Conservation (phyloP, 2,113 vertebrate species). For the Anas platyrhynchos region DNA sequence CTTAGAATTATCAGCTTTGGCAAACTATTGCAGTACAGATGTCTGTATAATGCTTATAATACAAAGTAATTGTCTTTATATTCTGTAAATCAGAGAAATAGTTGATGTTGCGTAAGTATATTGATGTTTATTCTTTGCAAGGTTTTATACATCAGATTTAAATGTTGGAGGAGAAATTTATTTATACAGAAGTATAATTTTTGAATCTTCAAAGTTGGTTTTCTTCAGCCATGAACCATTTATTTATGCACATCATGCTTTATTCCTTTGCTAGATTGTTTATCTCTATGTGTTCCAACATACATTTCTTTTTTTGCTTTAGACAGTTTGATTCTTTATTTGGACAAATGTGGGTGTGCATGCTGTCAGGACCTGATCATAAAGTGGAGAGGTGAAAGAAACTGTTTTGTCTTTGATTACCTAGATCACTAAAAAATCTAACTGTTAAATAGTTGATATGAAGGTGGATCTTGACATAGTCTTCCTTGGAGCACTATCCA, state of each 20-base stretch:
- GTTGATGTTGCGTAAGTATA: constrained; percentile 4
- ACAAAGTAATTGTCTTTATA: constrained; percentile 24
- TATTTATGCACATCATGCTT: constrained; percentile 33
- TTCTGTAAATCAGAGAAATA: constrained; percentile 3
- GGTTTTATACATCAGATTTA: constrained; percentile 35
- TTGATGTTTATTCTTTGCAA: constrained; percentile 48
- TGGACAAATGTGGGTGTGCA: neutral
- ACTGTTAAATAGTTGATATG: neutral
- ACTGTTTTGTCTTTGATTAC: neutral
- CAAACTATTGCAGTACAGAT: neutral
- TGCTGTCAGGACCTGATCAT: neutral
- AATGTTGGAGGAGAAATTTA: constrained; percentile 3
- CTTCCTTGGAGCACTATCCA: constrained; percentile 20
- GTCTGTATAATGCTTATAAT: neutral
- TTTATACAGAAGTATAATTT: constrained; percentile 71
- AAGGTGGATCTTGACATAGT: neutral
- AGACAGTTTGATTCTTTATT: neutral
- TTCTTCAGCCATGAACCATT: constrained; percentile 20
- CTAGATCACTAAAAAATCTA: neutral
- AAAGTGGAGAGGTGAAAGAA: constrained; percentile 9
- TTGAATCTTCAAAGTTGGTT: constrained; percentile 26
- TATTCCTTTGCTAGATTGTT: constrained; percentile 3
- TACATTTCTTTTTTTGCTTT: neutral
- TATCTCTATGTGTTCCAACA: neutral
- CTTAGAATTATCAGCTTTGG: neutral